Evolutionary conservation across 2,113 vertebrate species (phyloP).

Genomic region (Nibea coibor): DNA sequence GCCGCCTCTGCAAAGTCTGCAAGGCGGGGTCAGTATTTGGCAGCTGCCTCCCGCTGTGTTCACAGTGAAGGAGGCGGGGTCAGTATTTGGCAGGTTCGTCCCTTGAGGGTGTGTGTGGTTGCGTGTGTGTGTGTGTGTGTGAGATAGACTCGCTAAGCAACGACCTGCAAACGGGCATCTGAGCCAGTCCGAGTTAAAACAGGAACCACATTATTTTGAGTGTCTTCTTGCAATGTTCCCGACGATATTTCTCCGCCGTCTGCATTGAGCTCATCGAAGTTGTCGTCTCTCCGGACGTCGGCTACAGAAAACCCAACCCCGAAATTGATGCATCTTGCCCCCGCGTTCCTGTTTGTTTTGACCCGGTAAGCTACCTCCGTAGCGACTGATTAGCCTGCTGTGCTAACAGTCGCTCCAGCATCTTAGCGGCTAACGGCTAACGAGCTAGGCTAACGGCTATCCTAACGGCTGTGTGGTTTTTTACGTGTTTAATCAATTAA

Average conservation of each 20-base stretch:
- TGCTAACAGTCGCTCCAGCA: constrained; percentile 65
- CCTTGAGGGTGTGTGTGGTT: constrained; percentile 74
- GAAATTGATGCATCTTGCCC: constrained; percentile 74
- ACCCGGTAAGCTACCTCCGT: constrained; percentile 80
- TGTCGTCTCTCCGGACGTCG: constrained; percentile 51
- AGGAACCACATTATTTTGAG: constrained; percentile 63
- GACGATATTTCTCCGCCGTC: constrained; percentile 39
- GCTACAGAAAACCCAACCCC: constrained; percentile 37
- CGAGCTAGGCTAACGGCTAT: constrained; percentile 52
- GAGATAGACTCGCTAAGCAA: constrained; percentile 65
- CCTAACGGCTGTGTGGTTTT: background rate
- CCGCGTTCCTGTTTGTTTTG: constrained; percentile 77
- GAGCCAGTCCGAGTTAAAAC: constrained; percentile 65
- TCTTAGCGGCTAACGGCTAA: constrained; percentile 61
- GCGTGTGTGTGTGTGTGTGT: constrained; percentile 24
- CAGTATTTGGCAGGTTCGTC: constrained; percentile 77
- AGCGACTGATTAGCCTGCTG: constrained; percentile 60
- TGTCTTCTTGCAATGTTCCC: constrained; percentile 69
- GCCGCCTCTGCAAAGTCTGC: background rate
- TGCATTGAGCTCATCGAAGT: constrained; percentile 54
- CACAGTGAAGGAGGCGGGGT: constrained; percentile 69
- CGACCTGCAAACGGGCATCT: constrained; percentile 71
- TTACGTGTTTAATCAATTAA: no score
- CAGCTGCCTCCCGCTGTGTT: constrained; percentile 60
- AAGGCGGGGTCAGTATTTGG: constrained; percentile 68